A percentile compares a stretch with the other conserved stretches of the same genome.
Conservation (phyloP, 2,113 vertebrate species). For the Menura novaehollandiae region DNA sequence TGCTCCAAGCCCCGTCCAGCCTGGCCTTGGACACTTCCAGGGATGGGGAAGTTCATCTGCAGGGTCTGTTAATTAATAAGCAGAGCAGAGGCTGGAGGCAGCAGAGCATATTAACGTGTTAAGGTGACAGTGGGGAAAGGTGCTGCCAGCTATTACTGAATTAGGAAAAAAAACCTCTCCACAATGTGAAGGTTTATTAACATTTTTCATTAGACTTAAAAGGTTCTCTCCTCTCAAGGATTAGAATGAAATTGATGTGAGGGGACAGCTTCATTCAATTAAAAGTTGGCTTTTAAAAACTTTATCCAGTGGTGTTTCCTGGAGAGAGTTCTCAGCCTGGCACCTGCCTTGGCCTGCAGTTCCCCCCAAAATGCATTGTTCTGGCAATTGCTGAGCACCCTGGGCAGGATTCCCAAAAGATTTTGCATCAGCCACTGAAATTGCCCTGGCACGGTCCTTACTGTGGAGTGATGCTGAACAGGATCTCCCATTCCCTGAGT, state of each 20-base stretch:
- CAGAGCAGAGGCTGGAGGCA: slow-evolving; percentile 15
- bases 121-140: slow-evolving; percentile 13
- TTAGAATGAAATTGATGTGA: slow-evolving; percentile 1
- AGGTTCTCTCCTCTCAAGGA: slow-evolving; percentile 12
- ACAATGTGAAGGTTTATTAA: not conserved
- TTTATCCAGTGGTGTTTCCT: not conserved
- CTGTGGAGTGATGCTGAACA: rapidly evolving
- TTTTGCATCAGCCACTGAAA: not conserved
- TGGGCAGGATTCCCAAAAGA: not conserved
- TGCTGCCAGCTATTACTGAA: slow-evolving; percentile 39
- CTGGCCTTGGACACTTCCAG: not conserved
- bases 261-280: not conserved
- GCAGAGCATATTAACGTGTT: not conserved
- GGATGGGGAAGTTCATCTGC: not conserved
- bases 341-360: not conserved
- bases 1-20: not conserved
- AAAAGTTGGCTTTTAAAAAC: not conserved
- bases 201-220: not conserved
- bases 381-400: not conserved
- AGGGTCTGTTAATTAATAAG: not conserved
- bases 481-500: not conserved
- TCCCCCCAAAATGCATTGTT: rapidly evolving
- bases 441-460: rapidly evolving
- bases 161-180: not conserved
- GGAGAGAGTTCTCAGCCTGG: not conserved